A percentile compares a stretch with the other conserved stretches of the same genome.
Conservation (phyloP, 2,113 vertebrate species). For the Pseudopipra pipra region DNA sequence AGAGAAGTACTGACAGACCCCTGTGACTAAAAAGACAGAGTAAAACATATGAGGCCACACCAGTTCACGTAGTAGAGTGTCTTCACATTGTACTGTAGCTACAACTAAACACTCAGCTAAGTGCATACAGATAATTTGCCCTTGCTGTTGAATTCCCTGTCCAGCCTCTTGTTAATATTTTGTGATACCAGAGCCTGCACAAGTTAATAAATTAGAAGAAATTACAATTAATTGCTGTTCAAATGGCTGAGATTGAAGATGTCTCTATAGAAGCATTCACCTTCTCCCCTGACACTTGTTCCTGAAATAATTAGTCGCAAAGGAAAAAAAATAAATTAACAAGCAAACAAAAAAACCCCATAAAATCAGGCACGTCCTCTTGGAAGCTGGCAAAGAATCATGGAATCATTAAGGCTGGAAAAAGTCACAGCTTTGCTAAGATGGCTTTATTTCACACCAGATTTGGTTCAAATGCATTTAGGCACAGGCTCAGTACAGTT, state of each 20-base stretch:
- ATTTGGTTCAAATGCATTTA: background rate
- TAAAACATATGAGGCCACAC: background rate
- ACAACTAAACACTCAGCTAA: background rate
- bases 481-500: background rate
- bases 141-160: background rate
- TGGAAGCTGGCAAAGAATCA: too few relatives aligned
- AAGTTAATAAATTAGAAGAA: slow-evolving; percentile 16
- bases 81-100: background rate
- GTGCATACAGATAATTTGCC: background rate
- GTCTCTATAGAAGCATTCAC: background rate
- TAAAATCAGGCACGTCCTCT: too few relatives aligned
- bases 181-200: background rate
- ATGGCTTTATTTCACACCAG: background rate
- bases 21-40: background rate
- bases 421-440: background rate
- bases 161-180: background rate
- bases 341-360: background rate
- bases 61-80: background rate
- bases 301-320: background rate
- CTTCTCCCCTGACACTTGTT: background rate
- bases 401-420: too few relatives aligned
- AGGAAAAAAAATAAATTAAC: background rate
- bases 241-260: background rate
- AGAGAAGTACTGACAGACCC: background rate
- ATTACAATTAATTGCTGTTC: background rate